phyloP scores from a whole-genome alignment of 2,113 vertebrate species.

The Jacana jacana region DNA sequence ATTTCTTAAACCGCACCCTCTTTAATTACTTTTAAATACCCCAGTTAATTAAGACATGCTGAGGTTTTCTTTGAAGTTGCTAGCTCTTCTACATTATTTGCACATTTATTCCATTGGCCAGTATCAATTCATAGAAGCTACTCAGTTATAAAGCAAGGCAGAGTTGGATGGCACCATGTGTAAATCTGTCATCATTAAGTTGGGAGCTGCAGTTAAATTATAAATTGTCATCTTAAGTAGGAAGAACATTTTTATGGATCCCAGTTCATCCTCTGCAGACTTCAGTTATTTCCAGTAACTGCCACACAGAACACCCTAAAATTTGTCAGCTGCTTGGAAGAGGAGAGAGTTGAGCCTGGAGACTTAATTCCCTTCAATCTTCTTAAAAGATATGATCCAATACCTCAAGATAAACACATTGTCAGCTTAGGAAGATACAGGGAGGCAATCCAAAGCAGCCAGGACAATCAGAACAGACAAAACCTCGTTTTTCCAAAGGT shows the following conservation, averaged over 20 bases:
- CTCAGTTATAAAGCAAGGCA: neutral
- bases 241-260: slow-evolving; percentile 37
- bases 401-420: neutral
- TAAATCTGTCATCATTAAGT: neutral
- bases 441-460: neutral
- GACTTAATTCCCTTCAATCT: slow-evolving; percentile 33
- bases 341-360: neutral
- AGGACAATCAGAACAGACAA: neutral
- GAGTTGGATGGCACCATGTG: neutral
- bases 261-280: slow-evolving; percentile 1
- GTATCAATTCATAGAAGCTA: neutral
- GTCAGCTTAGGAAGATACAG: neutral
- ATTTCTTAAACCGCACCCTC: neutral
- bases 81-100: neutral
- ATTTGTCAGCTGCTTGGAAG: neutral
- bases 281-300: slow-evolving; percentile 42
- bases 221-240: slow-evolving; percentile 24
- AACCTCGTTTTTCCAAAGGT: neutral
- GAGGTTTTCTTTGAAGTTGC: neutral
- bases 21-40: neutral
- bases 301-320: neutral
- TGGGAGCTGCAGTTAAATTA: slow-evolving; percentile 10
- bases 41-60: neutral
- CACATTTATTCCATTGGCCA: neutral
- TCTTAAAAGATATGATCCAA: neutral